phyloP scores from a whole-genome alignment of 2,797 vertebrate species.

The Brachyrhaphis roseni region DNA sequence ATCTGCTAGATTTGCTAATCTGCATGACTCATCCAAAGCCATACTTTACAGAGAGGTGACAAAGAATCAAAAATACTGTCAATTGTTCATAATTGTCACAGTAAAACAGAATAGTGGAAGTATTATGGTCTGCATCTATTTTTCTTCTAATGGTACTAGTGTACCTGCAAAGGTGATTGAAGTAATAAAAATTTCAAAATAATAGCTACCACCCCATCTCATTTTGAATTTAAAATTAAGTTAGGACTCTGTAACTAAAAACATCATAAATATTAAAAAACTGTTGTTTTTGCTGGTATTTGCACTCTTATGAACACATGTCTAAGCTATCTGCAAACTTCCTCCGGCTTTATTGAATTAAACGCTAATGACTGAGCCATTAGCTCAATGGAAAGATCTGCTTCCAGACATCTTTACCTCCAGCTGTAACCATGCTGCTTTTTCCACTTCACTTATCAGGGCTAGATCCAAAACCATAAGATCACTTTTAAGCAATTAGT shows the following conservation, averaged over 20 bases:
- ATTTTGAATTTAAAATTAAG: neutral
- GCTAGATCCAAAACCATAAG: constrained; percentile 11
- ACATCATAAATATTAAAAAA: too few relatives aligned
- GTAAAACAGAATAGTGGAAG: neutral
- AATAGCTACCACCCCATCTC: neutral
- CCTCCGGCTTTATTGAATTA: neutral
- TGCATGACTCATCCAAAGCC: neutral
- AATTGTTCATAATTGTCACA: neutral
- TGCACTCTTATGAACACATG: neutral
- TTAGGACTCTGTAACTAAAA: neutral
- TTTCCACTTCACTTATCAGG: constrained; percentile 1
- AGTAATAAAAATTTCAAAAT: neutral
- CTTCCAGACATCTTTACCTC: neutral
- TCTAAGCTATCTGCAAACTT: neutral
- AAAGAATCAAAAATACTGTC: neutral
- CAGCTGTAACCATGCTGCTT: neutral
- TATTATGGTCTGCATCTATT: neutral
- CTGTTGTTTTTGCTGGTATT: neutral
- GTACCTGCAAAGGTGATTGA: neutral
- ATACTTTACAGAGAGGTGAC: neutral
- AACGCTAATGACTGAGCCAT: neutral
- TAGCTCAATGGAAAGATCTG: constrained; percentile 9
- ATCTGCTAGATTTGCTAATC: neutral
- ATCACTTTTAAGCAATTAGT: neutral
- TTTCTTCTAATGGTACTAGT: neutral